These are phyloP conservation scores for Ficedula albicollis DNA, from an alignment of 2,797 vertebrate genomes.

Conservation along the genomic window DNA sequence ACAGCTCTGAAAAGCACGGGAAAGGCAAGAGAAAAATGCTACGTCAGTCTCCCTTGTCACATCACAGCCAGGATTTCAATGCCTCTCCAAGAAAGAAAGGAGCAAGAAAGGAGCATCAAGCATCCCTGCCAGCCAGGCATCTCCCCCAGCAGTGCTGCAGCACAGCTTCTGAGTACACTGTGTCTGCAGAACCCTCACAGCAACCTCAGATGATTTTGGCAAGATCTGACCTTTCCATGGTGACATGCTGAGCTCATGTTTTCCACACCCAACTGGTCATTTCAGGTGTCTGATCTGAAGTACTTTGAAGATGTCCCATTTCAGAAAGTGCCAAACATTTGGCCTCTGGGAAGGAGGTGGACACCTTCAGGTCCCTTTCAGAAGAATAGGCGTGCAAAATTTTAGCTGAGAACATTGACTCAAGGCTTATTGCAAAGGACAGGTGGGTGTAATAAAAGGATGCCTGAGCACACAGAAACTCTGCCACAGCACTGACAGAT, in stretches of 20 bases:
- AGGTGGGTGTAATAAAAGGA: background rate
- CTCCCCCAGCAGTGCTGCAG: background rate
- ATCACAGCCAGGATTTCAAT: background rate
- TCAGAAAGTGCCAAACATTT: background rate
- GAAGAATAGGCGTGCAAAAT: background rate
- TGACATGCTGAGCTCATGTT: background rate
- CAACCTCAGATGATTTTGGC: accelerated
- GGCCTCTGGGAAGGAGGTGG: background rate
- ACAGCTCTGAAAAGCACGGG: background rate
- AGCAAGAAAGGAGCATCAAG: background rate
- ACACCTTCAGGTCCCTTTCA: background rate
- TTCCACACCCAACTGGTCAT: background rate
- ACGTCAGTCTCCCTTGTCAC: background rate
- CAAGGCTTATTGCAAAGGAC: background rate
- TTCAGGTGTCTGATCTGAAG: background rate
- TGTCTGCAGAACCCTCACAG: background rate
- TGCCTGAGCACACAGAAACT: background rate
- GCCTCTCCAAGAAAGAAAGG: background rate
- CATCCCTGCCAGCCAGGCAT: background rate
- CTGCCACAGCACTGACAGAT: background rate
- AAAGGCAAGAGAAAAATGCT: background rate
- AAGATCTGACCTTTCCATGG: background rate
- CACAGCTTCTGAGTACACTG: background rate
- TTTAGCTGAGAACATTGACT: background rate
- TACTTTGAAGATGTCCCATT: background rate